Percentiles rank a stretch among this genome's conserved stretches.
phyloP scores from a whole-genome alignment of 2,113 vertebrate genomes.

The Caretta caretta region DNA sequence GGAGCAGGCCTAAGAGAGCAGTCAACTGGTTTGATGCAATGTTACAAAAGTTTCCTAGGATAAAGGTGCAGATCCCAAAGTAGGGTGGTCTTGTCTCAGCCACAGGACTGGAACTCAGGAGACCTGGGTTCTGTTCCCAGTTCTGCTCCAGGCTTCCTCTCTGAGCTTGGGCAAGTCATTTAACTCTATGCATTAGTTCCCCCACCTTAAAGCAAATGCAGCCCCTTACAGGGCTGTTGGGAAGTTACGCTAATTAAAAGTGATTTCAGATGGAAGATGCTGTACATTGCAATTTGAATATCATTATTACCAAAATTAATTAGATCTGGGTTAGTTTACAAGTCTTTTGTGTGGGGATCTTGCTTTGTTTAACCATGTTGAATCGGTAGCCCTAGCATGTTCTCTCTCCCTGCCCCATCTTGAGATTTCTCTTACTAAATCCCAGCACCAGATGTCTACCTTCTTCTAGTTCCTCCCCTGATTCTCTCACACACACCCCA shows the following conservation, averaged over 20 bases:
- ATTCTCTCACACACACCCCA: background rate
- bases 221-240: background rate
- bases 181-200: background rate
- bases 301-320: background rate
- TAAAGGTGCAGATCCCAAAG: background rate
- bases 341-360: background rate
- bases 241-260: background rate
- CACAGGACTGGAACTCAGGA: background rate
- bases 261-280: background rate
- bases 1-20: rapidly evolving
- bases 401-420: background rate
- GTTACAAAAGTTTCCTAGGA: background rate
- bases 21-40: background rate
- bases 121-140: background rate
- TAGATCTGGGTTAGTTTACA: background rate
- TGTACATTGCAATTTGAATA: background rate
- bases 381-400: background rate
- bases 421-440: background rate
- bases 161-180: background rate
- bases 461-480: background rate
- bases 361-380: background rate
- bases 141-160: background rate
- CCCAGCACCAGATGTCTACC: background rate
- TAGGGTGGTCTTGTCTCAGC: background rate
- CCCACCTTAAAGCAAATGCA: background rate